A percentile compares a stretch with the other conserved stretches of the same genome.
These are phyloP conservation scores for Barypeithes pellucidus DNA, from an alignment of 2,888 invertebrate genomes.

Conservation along the genomic window DNA sequence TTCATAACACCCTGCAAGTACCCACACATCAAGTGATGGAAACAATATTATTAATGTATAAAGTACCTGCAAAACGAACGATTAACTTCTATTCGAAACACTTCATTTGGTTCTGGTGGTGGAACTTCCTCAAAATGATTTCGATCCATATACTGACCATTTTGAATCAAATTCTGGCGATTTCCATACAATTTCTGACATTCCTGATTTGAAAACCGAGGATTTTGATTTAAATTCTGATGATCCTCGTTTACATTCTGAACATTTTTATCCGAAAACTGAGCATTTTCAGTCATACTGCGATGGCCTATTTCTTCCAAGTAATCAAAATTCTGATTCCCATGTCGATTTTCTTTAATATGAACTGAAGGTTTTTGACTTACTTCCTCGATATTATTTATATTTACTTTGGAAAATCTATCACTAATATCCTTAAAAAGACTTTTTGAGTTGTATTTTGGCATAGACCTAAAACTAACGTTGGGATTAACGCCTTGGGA, in stretches of 20 bases:
- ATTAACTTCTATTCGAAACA: neutral
- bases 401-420: slow-evolving; percentile 43
- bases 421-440: slow-evolving; percentile 58
- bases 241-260: neutral
- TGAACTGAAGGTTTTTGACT: slow-evolving; percentile 11
- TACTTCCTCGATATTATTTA: slow-evolving; percentile 15
- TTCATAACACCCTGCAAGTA: neutral
- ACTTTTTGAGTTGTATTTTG: slow-evolving; percentile 55
- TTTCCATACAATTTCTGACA: too few species aligned
- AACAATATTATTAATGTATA: neutral
- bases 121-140: neutral
- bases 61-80: slow-evolving; percentile 1
- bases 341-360: neutral
- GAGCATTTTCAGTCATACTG: neutral
- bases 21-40: neutral
- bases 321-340: neutral
- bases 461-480: slow-evolving; percentile 14
- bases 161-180: neutral
- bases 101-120: neutral
- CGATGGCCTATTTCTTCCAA: neutral
- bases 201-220: neutral
- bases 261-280: neutral
- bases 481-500: neutral
- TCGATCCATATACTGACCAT: neutral
- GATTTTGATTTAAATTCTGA: neutral